These are phyloP conservation scores for Apis cerana DNA, from an alignment of 1,140 invertebrate species.

Conservation along the genomic window DNA sequence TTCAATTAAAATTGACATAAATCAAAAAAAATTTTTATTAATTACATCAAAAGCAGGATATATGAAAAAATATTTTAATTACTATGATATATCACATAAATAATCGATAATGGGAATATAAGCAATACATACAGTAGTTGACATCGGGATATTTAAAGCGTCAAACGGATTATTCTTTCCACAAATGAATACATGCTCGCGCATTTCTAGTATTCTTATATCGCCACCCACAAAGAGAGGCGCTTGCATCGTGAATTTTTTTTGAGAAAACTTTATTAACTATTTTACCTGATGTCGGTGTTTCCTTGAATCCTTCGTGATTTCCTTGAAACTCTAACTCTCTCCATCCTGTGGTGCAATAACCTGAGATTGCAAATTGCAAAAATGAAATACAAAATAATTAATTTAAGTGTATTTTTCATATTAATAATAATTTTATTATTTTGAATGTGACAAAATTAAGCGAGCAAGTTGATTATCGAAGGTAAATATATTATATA, in stretches of 20 bases:
- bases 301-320: background rate
- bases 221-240: background rate
- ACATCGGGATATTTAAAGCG: background rate
- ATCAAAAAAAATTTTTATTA: slow-evolving; percentile 19
- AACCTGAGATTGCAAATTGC: slow-evolving; percentile 2
- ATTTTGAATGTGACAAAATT: no score
- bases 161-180: background rate
- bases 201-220: background rate
- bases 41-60: background rate
- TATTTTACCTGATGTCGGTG: slow-evolving; percentile 8
- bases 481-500: no score
- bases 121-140: no score
- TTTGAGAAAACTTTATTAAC: background rate
- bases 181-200: no score
- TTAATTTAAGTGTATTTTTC: background rate
- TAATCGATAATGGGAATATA: no score
- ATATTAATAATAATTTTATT: no score
- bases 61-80: background rate
- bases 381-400: background rate
- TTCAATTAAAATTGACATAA: no score
- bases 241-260: background rate
- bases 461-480: no score
- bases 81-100: no score
- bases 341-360: slow-evolving; percentile 11
- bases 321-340: slow-evolving; percentile 1